phyloP scores from a whole-genome alignment of 2,797 vertebrate species.

The Xerus rutilus region DNA sequence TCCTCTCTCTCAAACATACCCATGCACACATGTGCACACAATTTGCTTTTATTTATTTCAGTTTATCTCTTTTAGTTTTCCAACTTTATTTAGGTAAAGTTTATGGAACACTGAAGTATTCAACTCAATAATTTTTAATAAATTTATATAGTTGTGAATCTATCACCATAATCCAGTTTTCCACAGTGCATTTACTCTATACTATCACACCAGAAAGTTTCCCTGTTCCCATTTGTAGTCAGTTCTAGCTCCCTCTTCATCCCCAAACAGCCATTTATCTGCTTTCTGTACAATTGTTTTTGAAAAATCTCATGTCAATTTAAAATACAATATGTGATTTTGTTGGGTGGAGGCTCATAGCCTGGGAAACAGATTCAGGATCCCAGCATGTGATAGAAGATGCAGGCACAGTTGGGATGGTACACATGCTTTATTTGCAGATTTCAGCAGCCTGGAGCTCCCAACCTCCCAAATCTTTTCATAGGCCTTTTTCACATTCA shows the following conservation, averaged over 20 bases:
- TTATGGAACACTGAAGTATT: not conserved
- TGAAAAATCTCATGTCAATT: not conserved
- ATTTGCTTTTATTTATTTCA: not conserved
- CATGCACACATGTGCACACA: not conserved
- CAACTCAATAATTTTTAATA: not conserved
- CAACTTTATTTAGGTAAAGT: slow-evolving; percentile 15
- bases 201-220: not conserved
- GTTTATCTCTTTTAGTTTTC: not conserved
- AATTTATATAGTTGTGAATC: not conserved
- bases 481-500: too few species aligned
- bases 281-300: not conserved
- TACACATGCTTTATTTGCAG: too few species aligned
- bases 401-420: too few species aligned
- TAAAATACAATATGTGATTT: not conserved
- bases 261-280: not conserved
- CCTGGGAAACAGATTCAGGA: too few species aligned
- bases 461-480: too few species aligned
- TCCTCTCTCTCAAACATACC: not conserved
- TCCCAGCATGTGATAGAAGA: too few species aligned
- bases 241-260: not conserved
- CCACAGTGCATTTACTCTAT: not conserved
- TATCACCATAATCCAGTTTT: not conserved
- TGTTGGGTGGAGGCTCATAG: too few species aligned
- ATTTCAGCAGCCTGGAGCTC: too few species aligned
- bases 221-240: not conserved